phyloP scores from a whole-genome alignment of 2,797 vertebrate genomes.

The Danio albolineatus region DNA sequence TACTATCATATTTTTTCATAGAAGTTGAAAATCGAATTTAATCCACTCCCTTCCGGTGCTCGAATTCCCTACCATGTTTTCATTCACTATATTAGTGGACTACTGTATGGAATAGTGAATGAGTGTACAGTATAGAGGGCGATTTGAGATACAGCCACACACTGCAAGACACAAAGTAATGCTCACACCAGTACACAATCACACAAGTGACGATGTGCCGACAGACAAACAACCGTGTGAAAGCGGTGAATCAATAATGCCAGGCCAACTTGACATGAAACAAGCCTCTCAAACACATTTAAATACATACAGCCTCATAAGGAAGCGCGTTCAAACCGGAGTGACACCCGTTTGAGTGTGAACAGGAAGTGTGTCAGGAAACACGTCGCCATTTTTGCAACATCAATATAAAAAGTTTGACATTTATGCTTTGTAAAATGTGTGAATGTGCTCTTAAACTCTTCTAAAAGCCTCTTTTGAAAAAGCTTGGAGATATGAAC shows the following conservation, averaged over 20 bases:
- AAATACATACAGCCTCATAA: not conserved
- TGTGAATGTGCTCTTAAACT: not conserved
- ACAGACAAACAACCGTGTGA: conserved; percentile 25
- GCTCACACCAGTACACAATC: not conserved
- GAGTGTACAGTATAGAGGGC: too few species aligned
- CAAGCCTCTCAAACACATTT: conserved; percentile 24
- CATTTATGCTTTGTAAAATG: not conserved
- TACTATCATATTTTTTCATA: too few species aligned
- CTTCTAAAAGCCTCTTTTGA: not conserved
- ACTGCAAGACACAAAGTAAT: not conserved
- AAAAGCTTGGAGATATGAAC: not conserved
- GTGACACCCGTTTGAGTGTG: conserved; percentile 12
- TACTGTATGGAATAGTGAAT: too few species aligned
- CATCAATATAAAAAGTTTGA: conserved; percentile 23
- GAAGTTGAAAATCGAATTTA: too few species aligned
- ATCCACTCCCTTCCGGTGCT: too few species aligned
- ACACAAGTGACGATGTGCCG: not conserved
- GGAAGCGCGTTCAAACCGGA: conserved; percentile 15
- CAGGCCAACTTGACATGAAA: conserved; percentile 6
- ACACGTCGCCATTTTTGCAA: conserved; percentile 8
- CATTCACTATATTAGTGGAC: too few species aligned
- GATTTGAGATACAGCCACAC: not conserved
- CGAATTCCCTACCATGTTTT: too few species aligned
- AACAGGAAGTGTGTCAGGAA: not conserved
- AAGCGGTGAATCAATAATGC: not conserved